A percentile compares a stretch with the other conserved stretches of the same genome.
These are phyloP conservation scores for Bufotes viridis DNA, from an alignment of 2,797 vertebrate species.

Conservation along the genomic window DNA sequence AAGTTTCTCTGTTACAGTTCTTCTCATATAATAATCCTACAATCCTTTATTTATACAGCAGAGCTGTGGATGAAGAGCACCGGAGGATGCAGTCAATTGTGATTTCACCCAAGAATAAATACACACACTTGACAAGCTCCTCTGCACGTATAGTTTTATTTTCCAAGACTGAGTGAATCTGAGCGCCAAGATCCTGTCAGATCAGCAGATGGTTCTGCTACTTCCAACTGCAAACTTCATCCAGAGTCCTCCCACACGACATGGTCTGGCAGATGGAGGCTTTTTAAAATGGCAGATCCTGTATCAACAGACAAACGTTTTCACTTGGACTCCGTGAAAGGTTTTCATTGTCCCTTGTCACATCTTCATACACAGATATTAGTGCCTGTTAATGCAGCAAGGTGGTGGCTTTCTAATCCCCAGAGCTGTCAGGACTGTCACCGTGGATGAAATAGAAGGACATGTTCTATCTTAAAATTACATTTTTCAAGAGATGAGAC, in stretches of 20 bases:
- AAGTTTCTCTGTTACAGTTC: background rate
- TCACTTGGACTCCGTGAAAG: background rate
- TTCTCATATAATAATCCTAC: background rate
- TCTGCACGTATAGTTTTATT: background rate
- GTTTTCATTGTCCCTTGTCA: conserved; percentile 23
- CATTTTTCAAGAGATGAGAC: background rate
- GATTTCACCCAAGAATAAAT: conserved; percentile 1
- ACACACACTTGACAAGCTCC: background rate
- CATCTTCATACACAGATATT: conserved; percentile 29
- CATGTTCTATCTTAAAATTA: background rate
- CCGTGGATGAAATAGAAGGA: conserved; percentile 6
- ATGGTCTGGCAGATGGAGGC: conserved; percentile 41
- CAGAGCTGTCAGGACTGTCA: conserved; percentile 13
- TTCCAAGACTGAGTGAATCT: conserved; percentile 30
- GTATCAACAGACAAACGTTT: conserved; percentile 9
- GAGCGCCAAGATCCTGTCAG: conserved; percentile 42
- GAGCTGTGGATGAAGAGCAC: background rate
- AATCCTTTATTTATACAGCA: background rate
- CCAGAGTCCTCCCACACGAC: conserved; percentile 57
- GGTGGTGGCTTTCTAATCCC: background rate
- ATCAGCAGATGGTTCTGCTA: conserved; percentile 53
- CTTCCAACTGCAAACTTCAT: conserved; percentile 45
- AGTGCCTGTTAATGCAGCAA: background rate
- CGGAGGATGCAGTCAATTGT: background rate
- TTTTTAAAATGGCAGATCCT: conserved; percentile 28